phyloP scores from a whole-genome alignment of 1,140 invertebrate genomes.

The Plutomurus gul region DNA sequence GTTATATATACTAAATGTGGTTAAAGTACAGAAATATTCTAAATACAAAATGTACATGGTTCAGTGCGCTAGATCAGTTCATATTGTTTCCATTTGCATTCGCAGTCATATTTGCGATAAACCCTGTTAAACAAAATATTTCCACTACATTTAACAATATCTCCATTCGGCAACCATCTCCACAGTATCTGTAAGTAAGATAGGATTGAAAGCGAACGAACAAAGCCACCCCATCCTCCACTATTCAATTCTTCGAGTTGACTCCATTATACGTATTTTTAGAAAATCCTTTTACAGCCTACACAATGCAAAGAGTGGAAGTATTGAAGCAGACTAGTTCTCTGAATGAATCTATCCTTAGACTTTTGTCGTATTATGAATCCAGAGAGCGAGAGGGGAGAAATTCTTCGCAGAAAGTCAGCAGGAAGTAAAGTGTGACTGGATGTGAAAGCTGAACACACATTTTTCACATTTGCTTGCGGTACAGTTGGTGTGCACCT shows the following conservation, averaged over 20 bases:
- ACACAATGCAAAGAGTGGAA: background rate
- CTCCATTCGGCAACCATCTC: too few species aligned
- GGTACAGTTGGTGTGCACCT: background rate
- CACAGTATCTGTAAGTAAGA: too few species aligned
- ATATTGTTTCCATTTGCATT: too few species aligned
- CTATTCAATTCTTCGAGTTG: background rate
- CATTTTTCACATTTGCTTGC: background rate
- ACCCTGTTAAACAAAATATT: too few species aligned
- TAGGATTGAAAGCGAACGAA: too few species aligned
- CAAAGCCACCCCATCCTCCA: too few species aligned
- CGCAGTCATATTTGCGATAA: too few species aligned
- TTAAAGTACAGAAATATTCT: too few species aligned
- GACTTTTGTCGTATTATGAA: background rate
- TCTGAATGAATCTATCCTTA: slow-evolving; percentile 13
- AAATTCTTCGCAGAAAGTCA: background rate
- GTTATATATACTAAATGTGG: too few species aligned
- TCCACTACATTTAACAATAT: too few species aligned
- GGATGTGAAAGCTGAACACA: background rate
- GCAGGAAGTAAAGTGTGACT: background rate
- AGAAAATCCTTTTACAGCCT: background rate
- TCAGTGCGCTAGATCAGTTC: too few species aligned
- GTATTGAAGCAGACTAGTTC: background rate
- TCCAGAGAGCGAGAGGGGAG: background rate
- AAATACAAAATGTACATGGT: too few species aligned
- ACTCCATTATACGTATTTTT: background rate